phyloP scores from a whole-genome alignment of 2,113 vertebrate species.

The Chloroceryle aenea region DNA sequence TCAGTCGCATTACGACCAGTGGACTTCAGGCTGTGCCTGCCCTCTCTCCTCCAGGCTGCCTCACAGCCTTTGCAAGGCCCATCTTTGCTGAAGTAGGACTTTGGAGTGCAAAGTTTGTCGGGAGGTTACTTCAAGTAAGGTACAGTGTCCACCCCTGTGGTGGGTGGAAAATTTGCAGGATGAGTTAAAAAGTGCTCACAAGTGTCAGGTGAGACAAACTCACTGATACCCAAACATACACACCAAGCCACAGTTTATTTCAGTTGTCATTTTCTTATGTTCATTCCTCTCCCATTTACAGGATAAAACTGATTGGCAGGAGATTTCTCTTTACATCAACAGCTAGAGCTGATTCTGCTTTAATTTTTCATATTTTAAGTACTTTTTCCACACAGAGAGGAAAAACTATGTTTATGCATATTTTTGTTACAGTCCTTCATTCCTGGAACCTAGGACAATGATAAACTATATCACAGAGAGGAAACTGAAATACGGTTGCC shows the following conservation, averaged over 20 bases:
- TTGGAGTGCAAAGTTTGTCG: background rate
- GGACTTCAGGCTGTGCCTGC: background rate
- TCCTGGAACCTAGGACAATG: background rate
- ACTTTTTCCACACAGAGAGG: background rate
- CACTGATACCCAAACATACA: fast-evolving
- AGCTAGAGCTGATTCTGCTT: background rate
- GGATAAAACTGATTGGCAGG: background rate
- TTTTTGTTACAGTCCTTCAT: background rate
- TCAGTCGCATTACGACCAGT: fast-evolving
- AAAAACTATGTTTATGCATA: background rate
- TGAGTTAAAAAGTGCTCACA: background rate
- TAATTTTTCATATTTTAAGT: background rate
- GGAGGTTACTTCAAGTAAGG: background rate
- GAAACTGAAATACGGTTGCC: background rate
- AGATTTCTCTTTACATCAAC: background rate
- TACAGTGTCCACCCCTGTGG: fast-evolving
- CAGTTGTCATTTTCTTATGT: background rate
- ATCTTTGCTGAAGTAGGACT: background rate
- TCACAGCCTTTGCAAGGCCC: background rate
- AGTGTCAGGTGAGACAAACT: background rate
- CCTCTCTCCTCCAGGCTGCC: background rate
- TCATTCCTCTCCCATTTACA: background rate
- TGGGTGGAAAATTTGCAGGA: background rate
- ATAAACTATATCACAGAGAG: background rate
- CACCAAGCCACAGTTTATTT: background rate